Evolutionary conservation across 2,113 vertebrate genomes (phyloP), one percentile per base, ranked within the genome.

Genomic region (Pandion haliaetus): DNA sequence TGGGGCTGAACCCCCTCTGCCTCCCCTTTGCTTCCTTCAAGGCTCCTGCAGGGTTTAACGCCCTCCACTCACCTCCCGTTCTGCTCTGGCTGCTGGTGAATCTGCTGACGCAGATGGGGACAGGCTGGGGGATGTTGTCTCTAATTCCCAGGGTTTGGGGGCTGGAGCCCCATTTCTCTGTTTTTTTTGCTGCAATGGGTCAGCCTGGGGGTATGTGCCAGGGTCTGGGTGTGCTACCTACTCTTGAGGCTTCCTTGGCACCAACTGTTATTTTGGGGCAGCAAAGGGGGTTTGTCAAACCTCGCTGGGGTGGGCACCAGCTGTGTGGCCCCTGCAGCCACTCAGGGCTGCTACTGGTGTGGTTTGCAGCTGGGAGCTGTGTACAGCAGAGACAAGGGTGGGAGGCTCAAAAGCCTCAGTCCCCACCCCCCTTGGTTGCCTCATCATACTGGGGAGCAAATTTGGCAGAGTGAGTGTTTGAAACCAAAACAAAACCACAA

Each of bases 231-330:
- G 12, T 47, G 47, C 36, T n/a, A 11, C 61, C 55, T 70, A 45
- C 61, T 45, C 69, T 26, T 8, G 1, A 32, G 50, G n/a, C 23
- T 78, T 61, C 38, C 47, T 74, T 13, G 11, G 65, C 44, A 45
- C 34, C 0, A 6, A 10, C 17, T 3, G 1, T 58, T 49, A 17
- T 17, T 82, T 58, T 54, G 20, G 44, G 25, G 21, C 18, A 78
- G 38, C n/a, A 59, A 14, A 88, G 47, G 32, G 16, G 10, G 5
- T 49, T 57, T 67, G 47, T 55, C 54, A 55, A 38, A 74, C 61
- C 54, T 16, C 1, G 3, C 55, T 19, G 52, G 29, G 19, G 14
- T 0, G 5, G 28, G 20, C 18, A 36, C n/a, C 0, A 0, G 21
- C 34, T 36, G 23, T 0, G 0, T 25, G 54, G 36, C 55, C 45